Evolutionary conservation across 2,113 vertebrate genomes (phyloP), one percentile per base, ranked within the genome.

Genomic region (Vireo altiloquus): DNA sequence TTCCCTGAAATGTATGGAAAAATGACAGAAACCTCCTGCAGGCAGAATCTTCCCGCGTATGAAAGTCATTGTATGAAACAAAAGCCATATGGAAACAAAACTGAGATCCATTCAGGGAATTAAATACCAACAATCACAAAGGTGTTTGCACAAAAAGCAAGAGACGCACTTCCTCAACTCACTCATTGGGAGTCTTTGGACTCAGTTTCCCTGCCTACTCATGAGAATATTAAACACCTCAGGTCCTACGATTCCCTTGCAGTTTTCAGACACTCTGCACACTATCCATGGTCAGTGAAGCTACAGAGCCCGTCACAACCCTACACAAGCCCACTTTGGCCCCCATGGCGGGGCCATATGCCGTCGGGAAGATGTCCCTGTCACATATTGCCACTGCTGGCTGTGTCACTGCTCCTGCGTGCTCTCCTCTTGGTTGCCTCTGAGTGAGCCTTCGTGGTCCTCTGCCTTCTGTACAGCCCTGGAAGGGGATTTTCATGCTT

Each of bases 321-420:
- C 13, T 9, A 3, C 39, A 39, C 9, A 12, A 39, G 39, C 39
- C 39, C 39, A 39, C 39, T 39, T 39, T 39, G 12, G 39, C 9
- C 39, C 39, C 39, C 39, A 39, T 39, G 39, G 12, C 12, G 12
- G 23, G 15, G 33, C 71, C 15, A 2, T 8, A 7, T 0, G 1
- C 20, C 30, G 2, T 3, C 42, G 4, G 7, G 3, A 31, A 42
- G 37, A 37, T 19, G 13, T 42, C 27, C 15, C 46, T 25, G 27
- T 15, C 47, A 2, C 31, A 47, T 11, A 7, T 6, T 4, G 22
- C 17, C 0, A 0, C 0, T 1, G 9, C 53, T 28, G 56, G 11
- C n/a, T 22, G n/a, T 10, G 11, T 7, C 28, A 1, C 47, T 13
- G 9, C 21, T 47, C 9, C 35, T 16, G 28, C 0, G 0, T 8